Percentiles rank a stretch among this genome's conserved stretches.
These are phyloP conservation scores for Phenganax subtilis DNA, from an alignment of 92 coral and sea anemone genomes.

Conservation along the genomic window DNA sequence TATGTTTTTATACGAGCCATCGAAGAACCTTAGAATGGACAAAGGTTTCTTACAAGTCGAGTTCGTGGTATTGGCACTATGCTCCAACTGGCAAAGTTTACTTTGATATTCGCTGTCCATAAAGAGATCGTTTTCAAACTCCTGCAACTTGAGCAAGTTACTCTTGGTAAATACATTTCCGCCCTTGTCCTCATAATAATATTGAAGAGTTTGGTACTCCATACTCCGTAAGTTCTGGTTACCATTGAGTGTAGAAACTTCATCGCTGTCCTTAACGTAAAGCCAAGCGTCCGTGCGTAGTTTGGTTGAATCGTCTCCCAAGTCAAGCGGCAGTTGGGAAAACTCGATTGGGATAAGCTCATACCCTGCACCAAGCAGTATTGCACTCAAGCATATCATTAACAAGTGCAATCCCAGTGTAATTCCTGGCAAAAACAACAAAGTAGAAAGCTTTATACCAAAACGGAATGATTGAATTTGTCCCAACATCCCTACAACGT, in stretches of 20 bases:
- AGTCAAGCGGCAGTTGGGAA: conserved; percentile 56
- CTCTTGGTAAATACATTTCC: conserved; percentile 57
- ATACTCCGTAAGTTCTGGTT: conserved; percentile 1
- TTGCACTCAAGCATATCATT: conserved; percentile 47
- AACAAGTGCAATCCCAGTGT: conserved; percentile 61
- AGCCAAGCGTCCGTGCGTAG: conserved; percentile 70
- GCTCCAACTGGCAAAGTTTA: conserved; percentile 48
- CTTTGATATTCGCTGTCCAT: conserved; percentile 49
- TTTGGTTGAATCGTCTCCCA: conserved; percentile 54
- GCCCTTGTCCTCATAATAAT: conserved; percentile 48
- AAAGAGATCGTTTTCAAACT: conserved; percentile 49
- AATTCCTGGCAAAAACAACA: conserved; percentile 37
- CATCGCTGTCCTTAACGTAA: conserved; percentile 50
- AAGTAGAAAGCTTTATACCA: not conserved
- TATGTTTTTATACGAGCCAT: conserved; percentile 51
- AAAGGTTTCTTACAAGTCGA: conserved; percentile 47
- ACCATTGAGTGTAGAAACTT: conserved; percentile 48
- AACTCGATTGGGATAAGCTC: conserved; percentile 62
- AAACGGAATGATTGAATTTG: not conserved
- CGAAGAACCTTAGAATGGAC: conserved; percentile 64
- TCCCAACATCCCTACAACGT: not conserved
- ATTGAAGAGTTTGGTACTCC: conserved; percentile 19
- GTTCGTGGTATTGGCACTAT: conserved; percentile 5
- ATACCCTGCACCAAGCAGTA: conserved; percentile 57
- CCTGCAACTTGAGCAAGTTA: conserved; percentile 43